Percentiles rank a stretch among this genome's conserved stretches.
These are phyloP conservation scores for Vesta saturnalis DNA, from an alignment of 2,888 invertebrate genomes.

Conservation along the genomic window DNA sequence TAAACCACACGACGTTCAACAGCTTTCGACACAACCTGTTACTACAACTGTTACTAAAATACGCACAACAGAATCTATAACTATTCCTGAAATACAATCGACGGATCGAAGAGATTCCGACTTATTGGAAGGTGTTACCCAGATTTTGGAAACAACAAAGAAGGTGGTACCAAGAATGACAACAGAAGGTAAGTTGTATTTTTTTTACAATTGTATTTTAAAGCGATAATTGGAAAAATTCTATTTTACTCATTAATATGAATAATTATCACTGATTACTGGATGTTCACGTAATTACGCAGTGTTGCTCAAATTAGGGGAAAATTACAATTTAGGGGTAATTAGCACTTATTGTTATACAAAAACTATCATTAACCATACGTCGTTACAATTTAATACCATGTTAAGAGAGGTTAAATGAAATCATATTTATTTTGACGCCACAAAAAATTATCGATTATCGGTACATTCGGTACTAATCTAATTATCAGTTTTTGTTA, in stretches of 20 bases:
- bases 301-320: no score
- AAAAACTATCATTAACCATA: no score
- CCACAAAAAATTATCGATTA: no score
- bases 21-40: slow-evolving; percentile 26
- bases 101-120: slow-evolving; percentile 58
- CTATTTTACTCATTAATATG: background rate
- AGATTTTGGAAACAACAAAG: slow-evolving; percentile 58
- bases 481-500: no score
- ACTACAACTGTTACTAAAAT: slow-evolving; percentile 48
- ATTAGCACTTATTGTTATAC: no score
- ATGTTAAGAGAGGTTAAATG: no score
- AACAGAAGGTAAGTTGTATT: slow-evolving; percentile 49
- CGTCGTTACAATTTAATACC: no score
- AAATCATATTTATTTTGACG: no score
- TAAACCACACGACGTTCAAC: slow-evolving; percentile 38
- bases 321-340: no score
- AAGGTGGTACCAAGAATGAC: slow-evolving; percentile 43
- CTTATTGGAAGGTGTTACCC: slow-evolving; percentile 62
- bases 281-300: no score
- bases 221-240: background rate
- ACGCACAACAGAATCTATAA: slow-evolving; percentile 46
- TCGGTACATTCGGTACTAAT: no score
- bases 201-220: background rate
- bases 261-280: no score
- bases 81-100: slow-evolving; percentile 61